Evolutionary conservation across 2,888 invertebrate species (phyloP).

Genomic region (Caenorhabditis sinica): DNA sequence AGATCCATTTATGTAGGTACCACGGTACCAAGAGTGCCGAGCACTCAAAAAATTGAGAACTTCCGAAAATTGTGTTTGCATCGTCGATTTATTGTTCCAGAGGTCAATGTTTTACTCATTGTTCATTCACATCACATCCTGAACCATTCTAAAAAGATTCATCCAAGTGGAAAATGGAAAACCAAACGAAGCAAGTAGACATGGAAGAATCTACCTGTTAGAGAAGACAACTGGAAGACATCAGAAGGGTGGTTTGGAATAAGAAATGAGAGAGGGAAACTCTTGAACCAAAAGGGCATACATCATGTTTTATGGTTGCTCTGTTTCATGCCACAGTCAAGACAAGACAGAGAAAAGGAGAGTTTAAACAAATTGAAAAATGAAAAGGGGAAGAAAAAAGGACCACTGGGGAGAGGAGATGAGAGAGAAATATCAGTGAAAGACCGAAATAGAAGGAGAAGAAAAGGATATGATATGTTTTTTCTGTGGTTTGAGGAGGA

Average conservation of each 20-base stretch:
- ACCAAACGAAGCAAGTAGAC: slow-evolving; percentile 20
- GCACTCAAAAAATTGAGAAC: not conserved
- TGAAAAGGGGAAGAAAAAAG: slow-evolving; percentile 13
- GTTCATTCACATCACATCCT: slow-evolving; percentile 27
- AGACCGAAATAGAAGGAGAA: slow-evolving; percentile 37
- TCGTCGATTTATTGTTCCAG: slow-evolving; percentile 24
- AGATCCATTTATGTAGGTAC: too few relatives aligned
- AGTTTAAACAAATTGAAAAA: slow-evolving; percentile 45
- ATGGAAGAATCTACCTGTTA: slow-evolving; percentile 24
- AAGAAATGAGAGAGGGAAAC: slow-evolving; percentile 18
- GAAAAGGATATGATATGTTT: slow-evolving; percentile 19
- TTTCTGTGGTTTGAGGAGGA: slow-evolving; percentile 37
- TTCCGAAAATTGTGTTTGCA: not conserved
- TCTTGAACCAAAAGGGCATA: slow-evolving; percentile 38
- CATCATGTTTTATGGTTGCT: slow-evolving; percentile 53
- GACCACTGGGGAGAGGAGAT: slow-evolving; percentile 27
- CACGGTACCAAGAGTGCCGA: not conserved
- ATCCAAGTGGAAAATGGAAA: slow-evolving; percentile 51
- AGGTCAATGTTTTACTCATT: slow-evolving; percentile 38
- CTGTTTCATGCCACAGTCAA: not conserved
- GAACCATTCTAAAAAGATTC: slow-evolving; percentile 30
- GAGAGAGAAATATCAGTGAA: slow-evolving; percentile 30
- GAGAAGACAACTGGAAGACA: slow-evolving; percentile 17
- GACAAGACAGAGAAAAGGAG: slow-evolving; percentile 19
- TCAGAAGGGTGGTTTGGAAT: slow-evolving; percentile 7